Conservation (phyloP, 2,797 vertebrate species). For the Lagodon rhomboides region DNA sequence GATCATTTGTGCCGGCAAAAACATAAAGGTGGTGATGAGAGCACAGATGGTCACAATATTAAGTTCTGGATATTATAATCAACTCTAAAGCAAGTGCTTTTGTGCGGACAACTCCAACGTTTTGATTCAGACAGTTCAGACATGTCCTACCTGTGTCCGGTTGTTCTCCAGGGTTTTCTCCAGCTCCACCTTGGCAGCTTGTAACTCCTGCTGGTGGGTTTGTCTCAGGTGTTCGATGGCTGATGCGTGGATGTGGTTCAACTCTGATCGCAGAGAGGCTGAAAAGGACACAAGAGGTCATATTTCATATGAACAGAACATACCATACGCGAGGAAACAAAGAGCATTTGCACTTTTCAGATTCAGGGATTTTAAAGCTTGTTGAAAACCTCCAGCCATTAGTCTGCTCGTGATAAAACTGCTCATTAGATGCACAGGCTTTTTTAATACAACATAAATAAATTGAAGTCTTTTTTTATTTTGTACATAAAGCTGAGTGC, state of each 20-base stretch:
- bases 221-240: conserved; percentile 95
- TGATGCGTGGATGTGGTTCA: conserved; percentile 97
- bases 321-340: neutral
- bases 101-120: neutral
- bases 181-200: conserved; percentile 90
- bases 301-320: neutral
- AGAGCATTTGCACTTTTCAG: neutral
- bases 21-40: neutral
- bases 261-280: conserved; percentile 96
- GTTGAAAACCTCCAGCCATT: conserved; percentile 15
- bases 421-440: conserved; percentile 40
- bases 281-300: conserved; percentile 3
- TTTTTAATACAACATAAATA: conserved; percentile 53
- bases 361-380: neutral
- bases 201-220: conserved; percentile 93
- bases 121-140: neutral
- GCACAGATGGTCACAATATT: neutral
- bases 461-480: conserved; percentile 12
- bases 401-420: conserved; percentile 19
- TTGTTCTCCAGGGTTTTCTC: conserved; percentile 92
- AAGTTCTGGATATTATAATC: neutral
- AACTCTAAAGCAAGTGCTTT: neutral
- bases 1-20: neutral
- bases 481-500: conserved; percentile 42
- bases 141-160: conserved; percentile 89